Evolutionary conservation across 1,140 invertebrate species (phyloP).

Genomic region (Drosophila arizonae): DNA sequence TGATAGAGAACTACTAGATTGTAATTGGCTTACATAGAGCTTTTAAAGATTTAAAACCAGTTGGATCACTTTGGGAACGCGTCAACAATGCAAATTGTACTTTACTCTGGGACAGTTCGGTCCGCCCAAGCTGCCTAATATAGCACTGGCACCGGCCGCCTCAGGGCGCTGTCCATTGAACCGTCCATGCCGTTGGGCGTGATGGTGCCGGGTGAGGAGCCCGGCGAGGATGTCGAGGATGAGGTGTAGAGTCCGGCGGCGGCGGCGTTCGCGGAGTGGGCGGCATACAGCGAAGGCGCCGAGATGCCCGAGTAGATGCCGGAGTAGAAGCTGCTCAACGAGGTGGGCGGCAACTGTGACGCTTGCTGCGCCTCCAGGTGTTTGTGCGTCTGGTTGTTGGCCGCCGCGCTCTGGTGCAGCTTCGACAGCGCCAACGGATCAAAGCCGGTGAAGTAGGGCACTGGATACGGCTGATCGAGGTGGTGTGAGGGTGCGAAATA

Average conservation of each 20-base stretch:
- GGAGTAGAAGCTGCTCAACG: conserved; percentile 86
- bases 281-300: conserved; percentile 82
- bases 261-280: conserved; percentile 81
- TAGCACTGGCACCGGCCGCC: conserved; percentile 85
- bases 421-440: conserved; percentile 86
- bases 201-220: conserved; percentile 82
- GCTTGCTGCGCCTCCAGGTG: conserved; percentile 69
- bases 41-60: conserved; percentile 82
- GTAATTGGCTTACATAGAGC: conserved; percentile 74
- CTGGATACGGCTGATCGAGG: conserved; percentile 84
- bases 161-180: conserved; percentile 83
- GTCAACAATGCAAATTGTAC: conserved; percentile 75
- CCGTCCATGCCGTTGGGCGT: conserved; percentile 75
- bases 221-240: conserved; percentile 83
- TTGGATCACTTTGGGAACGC: conserved; percentile 80
- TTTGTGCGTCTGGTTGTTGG: conserved; percentile 80
- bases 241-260: conserved; percentile 81
- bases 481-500: conserved; percentile 85
- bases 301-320: conserved; percentile 84
- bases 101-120: conserved; percentile 66
- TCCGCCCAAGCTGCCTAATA: conserved; percentile 78
- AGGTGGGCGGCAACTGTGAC: conserved; percentile 83
- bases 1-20: conserved; percentile 32
- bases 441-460: conserved; percentile 86
- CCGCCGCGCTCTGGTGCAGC: conserved; percentile 80